Evolutionary conservation across 2,888 invertebrate species (phyloP).

Genomic region (Candidula unifasciata): DNA sequence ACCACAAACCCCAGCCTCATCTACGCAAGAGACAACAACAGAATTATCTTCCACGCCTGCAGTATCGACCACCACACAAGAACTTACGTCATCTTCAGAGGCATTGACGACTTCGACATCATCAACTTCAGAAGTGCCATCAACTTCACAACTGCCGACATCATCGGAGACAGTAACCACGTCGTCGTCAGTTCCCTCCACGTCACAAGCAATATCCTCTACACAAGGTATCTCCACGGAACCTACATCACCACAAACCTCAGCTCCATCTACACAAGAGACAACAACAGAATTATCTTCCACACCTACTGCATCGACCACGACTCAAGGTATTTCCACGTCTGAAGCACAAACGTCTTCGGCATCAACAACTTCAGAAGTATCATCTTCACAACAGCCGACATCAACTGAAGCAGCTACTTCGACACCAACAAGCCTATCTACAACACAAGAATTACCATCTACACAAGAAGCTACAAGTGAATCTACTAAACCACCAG

Average conservation of each 20-base stretch:
- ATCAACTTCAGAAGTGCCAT: no score
- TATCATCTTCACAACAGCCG: no score
- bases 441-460: not conserved
- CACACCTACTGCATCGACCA: not conserved
- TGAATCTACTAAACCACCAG: not conserved
- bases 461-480: not conserved
- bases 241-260: not conserved
- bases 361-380: slow-evolving; percentile 3
- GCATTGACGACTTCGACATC: no score
- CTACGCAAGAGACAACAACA: no score
- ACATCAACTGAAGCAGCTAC: no score
- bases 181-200: no score
- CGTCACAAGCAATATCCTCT: not conserved
- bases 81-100: no score
- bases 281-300: not conserved
- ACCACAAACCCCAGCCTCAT: no score
- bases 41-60: no score
- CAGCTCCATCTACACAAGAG: not conserved
- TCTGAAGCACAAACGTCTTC: not conserved
- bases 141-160: no score
- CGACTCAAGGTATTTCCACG: not conserved
- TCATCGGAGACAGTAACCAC: no score
- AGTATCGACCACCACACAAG: no score
- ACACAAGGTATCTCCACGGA: not conserved
- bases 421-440: not conserved